Base-by-base conservation (phyloP, 2,113 vertebrate genomes). In the Syngnathus floridae region DNA sequence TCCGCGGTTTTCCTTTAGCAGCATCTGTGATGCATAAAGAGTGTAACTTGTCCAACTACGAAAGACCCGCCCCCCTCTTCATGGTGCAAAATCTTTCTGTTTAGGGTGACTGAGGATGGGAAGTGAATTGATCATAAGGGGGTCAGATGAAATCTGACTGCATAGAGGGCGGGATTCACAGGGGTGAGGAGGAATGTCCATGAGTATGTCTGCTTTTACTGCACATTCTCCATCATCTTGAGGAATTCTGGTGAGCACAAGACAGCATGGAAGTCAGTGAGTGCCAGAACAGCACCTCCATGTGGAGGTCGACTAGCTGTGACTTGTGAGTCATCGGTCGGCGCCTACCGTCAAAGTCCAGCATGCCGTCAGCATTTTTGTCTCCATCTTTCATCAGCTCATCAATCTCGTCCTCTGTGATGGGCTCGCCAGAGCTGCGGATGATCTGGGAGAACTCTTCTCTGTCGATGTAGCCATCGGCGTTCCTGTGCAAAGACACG, bases 221-320 rank as follows among this genome's bases (percentile, higher is more conserved):
- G 96, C 91, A 99, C 95, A 21, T 96, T 96, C 89, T 99, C 96
- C 96, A 99, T 99, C 96, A 99, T 98, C 93, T 99, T 98, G 90
- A 99, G 93, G 92, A 98, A 99, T 93, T 99, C 96, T 99, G 90
- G 0, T 52, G 65, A 70, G 17, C 7, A 64, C 46, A 65, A 48
- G 46, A 48, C 22, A 26, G 9, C 14, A 37, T 36, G 36, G 57
- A 19, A n/a, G 36, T 52, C 51, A 22, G 10, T 13, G 5, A 31
- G 22, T 31, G 22, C 2, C 1, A 31, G 52, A 55, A 31, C 21
- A 54, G 51, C 22, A 54, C n/a, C 11, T 31, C 52, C 22, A 4
- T 22, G 26, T 5, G n/a, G 40, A 21, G 19, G 3, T 7, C 49
- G 3, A 13, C 22, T 11, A 5, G 14, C 43, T 45, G 43, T 16